Percentiles rank a stretch among this genome's conserved stretches.
Conservation (phyloP, 1,140 invertebrate species). For the Temnothorax curvispinosus region DNA sequence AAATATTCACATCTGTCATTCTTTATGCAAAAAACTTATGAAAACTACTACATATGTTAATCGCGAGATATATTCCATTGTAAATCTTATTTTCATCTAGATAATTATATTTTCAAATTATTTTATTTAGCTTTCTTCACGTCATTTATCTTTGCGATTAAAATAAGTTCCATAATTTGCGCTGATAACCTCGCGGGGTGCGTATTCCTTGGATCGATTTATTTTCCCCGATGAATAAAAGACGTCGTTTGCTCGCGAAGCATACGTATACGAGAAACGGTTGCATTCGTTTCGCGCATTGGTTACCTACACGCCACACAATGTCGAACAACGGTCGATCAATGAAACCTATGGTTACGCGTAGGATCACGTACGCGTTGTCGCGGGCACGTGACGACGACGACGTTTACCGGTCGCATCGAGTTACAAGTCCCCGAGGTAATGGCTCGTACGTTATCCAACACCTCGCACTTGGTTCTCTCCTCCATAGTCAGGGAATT, state of each 20-base stretch:
- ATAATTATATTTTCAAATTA: constrained; percentile 2
- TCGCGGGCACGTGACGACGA: constrained; percentile 55
- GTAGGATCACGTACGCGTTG: constrained; percentile 72
- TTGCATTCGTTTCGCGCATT: constrained; percentile 37
- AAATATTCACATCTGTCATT: neutral
- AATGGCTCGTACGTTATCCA: constrained; percentile 74
- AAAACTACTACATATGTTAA: neutral
- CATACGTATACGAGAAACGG: neutral
- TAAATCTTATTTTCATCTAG: neutral
- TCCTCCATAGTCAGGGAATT: constrained; percentile 18
- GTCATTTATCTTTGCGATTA: neutral
- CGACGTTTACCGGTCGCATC: constrained; percentile 73
- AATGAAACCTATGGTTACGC: constrained; percentile 72
- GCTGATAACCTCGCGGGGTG: neutral
- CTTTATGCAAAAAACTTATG: neutral
- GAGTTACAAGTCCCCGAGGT: constrained; percentile 74
- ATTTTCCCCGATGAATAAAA: neutral
- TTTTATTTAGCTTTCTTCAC: neutral
- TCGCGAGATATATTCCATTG: neutral
- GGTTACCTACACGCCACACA: constrained; percentile 4
- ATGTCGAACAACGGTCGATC: constrained; percentile 62
- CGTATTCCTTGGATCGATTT: neutral
- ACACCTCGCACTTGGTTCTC: constrained; percentile 56
- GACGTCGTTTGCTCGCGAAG: neutral
- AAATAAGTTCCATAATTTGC: neutral